phyloP scores from a whole-genome alignment of 2,888 invertebrate genomes.

The Lasioglossum zephyrum region DNA sequence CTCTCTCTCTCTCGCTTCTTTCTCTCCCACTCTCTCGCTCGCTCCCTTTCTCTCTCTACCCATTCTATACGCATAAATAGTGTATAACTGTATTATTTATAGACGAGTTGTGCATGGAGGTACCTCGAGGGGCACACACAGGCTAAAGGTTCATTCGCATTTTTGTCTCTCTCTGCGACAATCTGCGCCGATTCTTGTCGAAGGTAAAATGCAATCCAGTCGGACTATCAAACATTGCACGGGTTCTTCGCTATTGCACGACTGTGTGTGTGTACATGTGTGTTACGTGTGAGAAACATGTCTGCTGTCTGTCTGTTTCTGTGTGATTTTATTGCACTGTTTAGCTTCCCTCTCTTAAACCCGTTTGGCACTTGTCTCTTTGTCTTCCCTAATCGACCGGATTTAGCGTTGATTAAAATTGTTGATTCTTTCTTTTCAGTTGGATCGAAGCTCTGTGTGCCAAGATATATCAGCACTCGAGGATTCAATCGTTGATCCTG shows the following conservation, averaged over 20 bases:
- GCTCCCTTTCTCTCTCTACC: constrained; percentile 20
- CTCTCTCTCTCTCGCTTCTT: constrained; percentile 2
- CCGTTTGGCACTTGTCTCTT: constrained; percentile 48
- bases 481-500: background rate
- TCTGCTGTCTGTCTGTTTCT: background rate
- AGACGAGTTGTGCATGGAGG: constrained; percentile 80
- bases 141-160: constrained; percentile 25
- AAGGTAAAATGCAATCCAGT: background rate
- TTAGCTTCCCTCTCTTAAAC: constrained; percentile 31
- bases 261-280: background rate
- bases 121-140: constrained; percentile 65
- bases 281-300: background rate
- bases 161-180: background rate
- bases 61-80: constrained; percentile 77
- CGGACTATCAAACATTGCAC: constrained; percentile 42
- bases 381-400: constrained; percentile 21
- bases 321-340: constrained; percentile 49
- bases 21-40: constrained; percentile 28
- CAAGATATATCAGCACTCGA: background rate
- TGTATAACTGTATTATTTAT: constrained; percentile 78
- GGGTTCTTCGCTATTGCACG: constrained; percentile 56
- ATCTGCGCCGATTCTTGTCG: constrained; percentile 1
- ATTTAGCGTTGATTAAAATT: constrained; percentile 1
- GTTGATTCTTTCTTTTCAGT: background rate
- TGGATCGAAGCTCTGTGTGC: constrained; percentile 1